Base-by-base conservation (phyloP, 2,888 invertebrate species). In the Drosophila dives region DNA sequence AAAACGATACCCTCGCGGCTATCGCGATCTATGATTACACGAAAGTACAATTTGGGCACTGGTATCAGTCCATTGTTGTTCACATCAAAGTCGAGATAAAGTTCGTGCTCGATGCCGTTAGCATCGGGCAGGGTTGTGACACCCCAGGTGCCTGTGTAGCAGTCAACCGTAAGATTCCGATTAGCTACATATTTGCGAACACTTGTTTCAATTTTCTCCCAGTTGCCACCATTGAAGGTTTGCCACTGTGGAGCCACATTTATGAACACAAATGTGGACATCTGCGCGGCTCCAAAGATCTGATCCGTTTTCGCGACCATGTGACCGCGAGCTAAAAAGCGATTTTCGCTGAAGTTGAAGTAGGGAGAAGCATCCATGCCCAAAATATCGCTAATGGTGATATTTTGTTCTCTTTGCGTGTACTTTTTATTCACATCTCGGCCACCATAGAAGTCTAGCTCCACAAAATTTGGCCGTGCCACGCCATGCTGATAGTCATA, bases 181-280 rank as follows among this genome's bases (percentile, higher is more conserved):
- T 83, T 77, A 11, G 80, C 83, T 0, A 94, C 94, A 58, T 93
- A 94, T 10, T 91, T 89, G 50, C 95, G 91, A 1, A 94, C 92
- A 69, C 93, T 92, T 1, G 77, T 72, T 87, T 95, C 95, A 12
- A 94, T 89, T 0, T 84, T 81, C 61, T 93, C 93, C 95, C 95
- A 95, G 82, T 95, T 95, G 29, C 94, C 94, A 0, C 92, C 94
- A 80, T 95, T 95, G 79, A 95, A 94, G 1, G 92, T 92, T 81
- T 94, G 93, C 94, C 94, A 95, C 72, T 95, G 94, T 0, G 95
- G 95, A 0, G 94, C 94, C 0, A 92, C 93, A 81, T 95, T 95
- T 1, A 94, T 92, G 79, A 94, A 95, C 65, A 94, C 93, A 83
- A 94, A 94, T 0, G 95, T 94, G 0, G 94, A 92, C 38, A 90